Evolutionary conservation across 2,113 vertebrate genomes (phyloP), one percentile per base, ranked within the genome.

Genomic region (Lagopus leucura): DNA sequence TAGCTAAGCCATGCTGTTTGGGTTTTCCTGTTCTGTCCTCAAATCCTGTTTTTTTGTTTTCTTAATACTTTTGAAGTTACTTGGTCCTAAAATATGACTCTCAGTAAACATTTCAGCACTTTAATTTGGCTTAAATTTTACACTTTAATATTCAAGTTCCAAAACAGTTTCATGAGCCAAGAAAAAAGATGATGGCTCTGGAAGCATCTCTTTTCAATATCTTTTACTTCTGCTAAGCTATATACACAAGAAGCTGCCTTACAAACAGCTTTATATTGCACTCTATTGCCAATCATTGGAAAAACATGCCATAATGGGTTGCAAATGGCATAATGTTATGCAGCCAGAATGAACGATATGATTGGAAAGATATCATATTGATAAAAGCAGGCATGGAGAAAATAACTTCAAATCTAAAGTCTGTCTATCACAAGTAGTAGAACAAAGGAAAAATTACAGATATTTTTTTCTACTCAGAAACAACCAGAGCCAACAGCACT

Each of bases 111-210:
- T 91, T 90, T 92, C 67, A 85, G 81, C 19, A 3, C 82, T 90
- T 96, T 88, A 93, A 93, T 96, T 95, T 93, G 78, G 64, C 89
- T 92, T 88, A 77, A 94, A 71, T 96, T 95, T 54, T 88, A 92
- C 4, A 1, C 76, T 74, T 61, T 38, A 79, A 66, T 82, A 74
- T 87, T 92, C 21, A 70, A 91, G 82, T 74, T 89, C 89, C 71
- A 89, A 87, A 93, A 93, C 86, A 96, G 87, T 82, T 94, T 95
- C 87, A 85, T 88, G 69, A 91, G 60, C 63, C 87, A 89, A 91
- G 82, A 86, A 88, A 94, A 81, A 81, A 63, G 38, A 57, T 1
- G 40, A 55, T 58, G 75, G 55, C 81, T 87, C 57, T 71, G 78
- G 75, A 76, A 86, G 38, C 34, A 32, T 94, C 95, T 91, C 69